Conservation (phyloP, 2,888 invertebrate genomes). For the Anarsia innoxiella region DNA sequence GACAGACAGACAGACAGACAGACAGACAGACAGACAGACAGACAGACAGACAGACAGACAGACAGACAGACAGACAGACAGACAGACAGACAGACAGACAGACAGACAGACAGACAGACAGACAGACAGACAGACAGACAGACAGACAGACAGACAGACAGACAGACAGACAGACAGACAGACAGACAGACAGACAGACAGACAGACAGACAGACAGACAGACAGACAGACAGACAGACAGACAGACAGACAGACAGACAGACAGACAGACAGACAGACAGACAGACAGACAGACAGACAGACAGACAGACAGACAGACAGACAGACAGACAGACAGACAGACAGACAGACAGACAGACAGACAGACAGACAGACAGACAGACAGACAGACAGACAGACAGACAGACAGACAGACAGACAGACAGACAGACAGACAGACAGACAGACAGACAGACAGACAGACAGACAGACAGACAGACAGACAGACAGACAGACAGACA, state of each 20-base stretch:
- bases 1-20: conserved; percentile 2
- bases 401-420: conserved; percentile 3
- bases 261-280: not conserved
- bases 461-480: conserved; percentile 2
- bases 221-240: not conserved
- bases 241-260: conserved; percentile 1
- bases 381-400: conserved; percentile 5
- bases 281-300: not conserved
- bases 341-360: conserved; percentile 4
- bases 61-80: conserved; percentile 2
- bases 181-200: conserved; percentile 2
- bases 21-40: conserved; percentile 2
- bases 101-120: conserved; percentile 2
- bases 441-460: conserved; percentile 4
- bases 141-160: conserved; percentile 1
- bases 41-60: conserved; percentile 2
- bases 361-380: conserved; percentile 3
- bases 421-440: conserved; percentile 4
- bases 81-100: conserved; percentile 2
- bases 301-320: conserved; percentile 1
- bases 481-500: conserved; percentile 2
- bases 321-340: conserved; percentile 4
- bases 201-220: not conserved
- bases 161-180: conserved; percentile 1
- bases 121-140: conserved; percentile 2